Evolutionary conservation across 1,140 invertebrate genomes (phyloP), one percentile per base, ranked within the genome.

Genomic region (Anadara kagoshimensis): DNA sequence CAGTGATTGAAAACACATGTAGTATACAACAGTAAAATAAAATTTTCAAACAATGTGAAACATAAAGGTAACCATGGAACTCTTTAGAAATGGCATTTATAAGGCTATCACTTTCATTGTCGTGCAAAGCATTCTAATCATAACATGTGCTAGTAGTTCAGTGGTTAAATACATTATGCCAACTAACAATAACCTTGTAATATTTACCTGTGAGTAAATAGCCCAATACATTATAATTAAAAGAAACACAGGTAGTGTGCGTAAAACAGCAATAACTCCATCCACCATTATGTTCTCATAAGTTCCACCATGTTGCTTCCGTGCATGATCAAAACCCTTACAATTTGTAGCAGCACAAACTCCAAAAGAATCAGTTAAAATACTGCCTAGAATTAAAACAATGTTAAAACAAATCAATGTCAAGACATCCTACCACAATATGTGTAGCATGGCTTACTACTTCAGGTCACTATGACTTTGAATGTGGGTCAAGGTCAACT

Each of bases 221-320:
- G 91, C 85, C 90, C 90, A 91, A 78, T 90, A 91, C 18, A 91
- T 86, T 65, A 91, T 87, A 10, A 91, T 81, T 2, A 87, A 78
- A 29, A 86, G 54, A 72, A 90, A 90, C 1, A 91, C 86, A n/a
- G 87, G 81, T 5, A 91, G 54, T 14, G 90, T 85, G 53, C 82
- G 76, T 18, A 87, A 78, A 0, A 91, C 78, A 47, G 83, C 76
- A 57, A 88, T 88, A 0, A 91, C 88, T 67, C 91, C 90, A 70
- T 91, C 90, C 18, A 91, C 90, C 20, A 87, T 86, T 16, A 85
- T 70, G 69, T 89, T 86, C 67, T 87, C 85, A 79, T 87, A 90
- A 16, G 77, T 80, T n/a, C 91, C 91, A 14, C 91, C 91, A 79
- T 88, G 87, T 8, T 78, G 78, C 43, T 88, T 79, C 75, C 88